Evolutionary conservation across 1,140 invertebrate species (phyloP).

Genomic region (Globodera ellingtonae): DNA sequence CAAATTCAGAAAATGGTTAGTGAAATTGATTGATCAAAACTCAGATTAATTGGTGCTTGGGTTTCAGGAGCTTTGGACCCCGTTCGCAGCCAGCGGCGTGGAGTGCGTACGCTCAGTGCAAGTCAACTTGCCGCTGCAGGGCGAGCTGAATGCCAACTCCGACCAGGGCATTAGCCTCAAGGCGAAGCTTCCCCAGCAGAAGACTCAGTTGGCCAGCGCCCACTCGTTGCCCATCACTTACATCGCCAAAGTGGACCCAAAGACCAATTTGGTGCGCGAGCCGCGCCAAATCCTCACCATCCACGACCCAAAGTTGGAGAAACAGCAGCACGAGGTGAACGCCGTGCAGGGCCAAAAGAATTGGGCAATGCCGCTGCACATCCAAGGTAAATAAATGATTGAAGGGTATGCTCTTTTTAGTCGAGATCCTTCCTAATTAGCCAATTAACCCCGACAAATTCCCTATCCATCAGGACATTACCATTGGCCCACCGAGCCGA

Average conservation of each 20-base stretch:
- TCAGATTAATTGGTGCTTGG: background rate
- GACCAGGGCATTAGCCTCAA: slow-evolving; percentile 21
- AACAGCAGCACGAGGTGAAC: slow-evolving; percentile 22
- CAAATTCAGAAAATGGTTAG: slow-evolving; percentile 31
- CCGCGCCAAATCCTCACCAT: slow-evolving; percentile 33
- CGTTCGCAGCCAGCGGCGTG: slow-evolving; percentile 25
- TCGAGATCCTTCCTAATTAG: background rate
- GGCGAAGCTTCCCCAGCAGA: slow-evolving; percentile 42
- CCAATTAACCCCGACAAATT: background rate
- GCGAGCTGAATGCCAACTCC: slow-evolving; percentile 26
- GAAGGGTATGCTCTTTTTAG: background rate
- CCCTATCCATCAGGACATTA: background rate
- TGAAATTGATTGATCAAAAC: too few relatives aligned
- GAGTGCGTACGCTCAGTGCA: slow-evolving; percentile 33
- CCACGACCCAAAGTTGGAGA: slow-evolving; percentile 23
- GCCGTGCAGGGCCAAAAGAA: slow-evolving; percentile 15
- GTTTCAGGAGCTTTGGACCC: slow-evolving; percentile 18
- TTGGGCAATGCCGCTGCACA: slow-evolving; percentile 10
- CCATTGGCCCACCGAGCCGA: slow-evolving; percentile 19
- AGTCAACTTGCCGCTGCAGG: slow-evolving; percentile 37
- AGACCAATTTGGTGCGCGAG: slow-evolving; percentile 15
- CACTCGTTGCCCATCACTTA: slow-evolving; percentile 46
- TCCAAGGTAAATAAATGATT: slow-evolving; percentile 3
- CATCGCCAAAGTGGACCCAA: slow-evolving; percentile 29
- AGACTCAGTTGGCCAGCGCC: slow-evolving; percentile 31